phyloP scores from a whole-genome alignment of 2,888 invertebrate species.

The Troides helena region DNA sequence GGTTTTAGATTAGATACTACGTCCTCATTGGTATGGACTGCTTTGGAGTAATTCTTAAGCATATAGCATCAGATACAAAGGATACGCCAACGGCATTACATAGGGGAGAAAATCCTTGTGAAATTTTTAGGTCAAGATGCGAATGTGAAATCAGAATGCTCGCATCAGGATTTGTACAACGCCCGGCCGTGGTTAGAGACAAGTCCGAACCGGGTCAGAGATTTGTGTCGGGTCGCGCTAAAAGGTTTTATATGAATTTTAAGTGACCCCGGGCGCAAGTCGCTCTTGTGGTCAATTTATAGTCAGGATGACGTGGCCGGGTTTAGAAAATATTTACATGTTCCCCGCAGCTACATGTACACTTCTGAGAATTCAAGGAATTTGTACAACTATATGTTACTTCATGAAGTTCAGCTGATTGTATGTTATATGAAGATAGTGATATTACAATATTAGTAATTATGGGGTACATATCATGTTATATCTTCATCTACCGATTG shows the following conservation, averaged over 20 bases:
- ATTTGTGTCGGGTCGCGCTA: slow-evolving; percentile 29
- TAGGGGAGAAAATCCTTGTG: slow-evolving; percentile 1
- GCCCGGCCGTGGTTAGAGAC: slow-evolving; percentile 16
- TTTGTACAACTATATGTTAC: no score
- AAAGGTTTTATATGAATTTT: slow-evolving; percentile 31
- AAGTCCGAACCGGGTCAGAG: slow-evolving; percentile 28
- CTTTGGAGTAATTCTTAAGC: no score
- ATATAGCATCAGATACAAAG: no score
- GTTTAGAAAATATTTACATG: slow-evolving; percentile 24
- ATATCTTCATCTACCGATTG: no score
- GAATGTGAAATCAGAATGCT: slow-evolving; percentile 18
- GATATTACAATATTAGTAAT: no score
- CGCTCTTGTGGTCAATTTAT: slow-evolving; percentile 29
- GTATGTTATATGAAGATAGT: no score
- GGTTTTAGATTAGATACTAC: no score
- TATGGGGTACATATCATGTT: no score
- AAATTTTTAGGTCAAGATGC: slow-evolving; percentile 17
- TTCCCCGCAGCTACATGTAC: slow-evolving; percentile 1
- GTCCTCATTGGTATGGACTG: no score
- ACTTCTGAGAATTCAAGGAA: no score
- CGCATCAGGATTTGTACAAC: slow-evolving; percentile 21
- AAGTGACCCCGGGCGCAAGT: slow-evolving; percentile 22
- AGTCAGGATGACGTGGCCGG: slow-evolving; percentile 15
- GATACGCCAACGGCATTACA: no score
- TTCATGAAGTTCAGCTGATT: no score